phyloP scores from a whole-genome alignment of 2,113 vertebrate genomes.

The Leuciscus idus region DNA sequence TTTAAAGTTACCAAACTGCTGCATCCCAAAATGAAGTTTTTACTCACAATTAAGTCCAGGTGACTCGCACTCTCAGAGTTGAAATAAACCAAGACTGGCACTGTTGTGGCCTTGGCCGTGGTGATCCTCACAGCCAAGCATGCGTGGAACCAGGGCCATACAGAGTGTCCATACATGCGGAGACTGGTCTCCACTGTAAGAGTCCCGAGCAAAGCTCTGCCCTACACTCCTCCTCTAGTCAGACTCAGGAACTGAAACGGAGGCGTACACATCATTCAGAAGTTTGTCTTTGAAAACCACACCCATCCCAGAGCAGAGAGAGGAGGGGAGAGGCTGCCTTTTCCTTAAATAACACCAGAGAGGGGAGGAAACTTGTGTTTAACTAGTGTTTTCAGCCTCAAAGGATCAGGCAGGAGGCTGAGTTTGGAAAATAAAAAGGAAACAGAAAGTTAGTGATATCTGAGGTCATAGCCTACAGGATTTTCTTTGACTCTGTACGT shows the following conservation, averaged over 20 bases:
- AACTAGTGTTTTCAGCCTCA: constrained; percentile 73
- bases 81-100: constrained; percentile 28
- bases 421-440: constrained; percentile 57
- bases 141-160: neutral
- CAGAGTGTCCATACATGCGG: constrained; percentile 6
- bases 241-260: constrained; percentile 73
- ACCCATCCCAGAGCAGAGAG: constrained; percentile 70
- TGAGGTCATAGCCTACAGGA: constrained; percentile 57
- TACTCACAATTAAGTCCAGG: constrained; percentile 38
- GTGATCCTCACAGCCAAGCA: constrained; percentile 2
- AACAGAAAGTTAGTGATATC: constrained; percentile 59
- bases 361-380: constrained; percentile 72
- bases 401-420: constrained; percentile 65
- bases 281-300: constrained; percentile 77
- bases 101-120: constrained; percentile 13
- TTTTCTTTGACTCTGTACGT: neutral
- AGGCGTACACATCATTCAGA: constrained; percentile 78
- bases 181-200: constrained; percentile 49
- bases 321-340: constrained; percentile 72
- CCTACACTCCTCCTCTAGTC: constrained; percentile 71
- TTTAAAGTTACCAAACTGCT: neutral
- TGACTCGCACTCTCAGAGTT: neutral
- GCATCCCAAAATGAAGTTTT: neutral
- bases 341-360: constrained; percentile 76
- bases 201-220: constrained; percentile 55